Evolutionary conservation across 2,797 vertebrate species (phyloP).

Genomic region (Garrulus glandarius): DNA sequence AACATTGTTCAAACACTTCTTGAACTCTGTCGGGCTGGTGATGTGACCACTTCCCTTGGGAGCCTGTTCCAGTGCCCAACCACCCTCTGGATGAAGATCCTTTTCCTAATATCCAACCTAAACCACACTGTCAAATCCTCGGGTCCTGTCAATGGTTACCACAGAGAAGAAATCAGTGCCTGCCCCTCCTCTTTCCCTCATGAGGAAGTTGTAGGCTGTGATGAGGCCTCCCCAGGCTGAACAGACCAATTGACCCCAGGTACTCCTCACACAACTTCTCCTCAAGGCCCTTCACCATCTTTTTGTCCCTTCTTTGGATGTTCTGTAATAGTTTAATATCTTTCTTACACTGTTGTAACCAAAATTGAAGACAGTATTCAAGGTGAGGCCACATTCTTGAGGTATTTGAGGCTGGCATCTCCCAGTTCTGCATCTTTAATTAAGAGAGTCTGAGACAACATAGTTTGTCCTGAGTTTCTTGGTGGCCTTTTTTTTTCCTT

Average conservation of each 20-base stretch:
- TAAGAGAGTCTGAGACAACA: neutral
- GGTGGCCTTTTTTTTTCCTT: neutral
- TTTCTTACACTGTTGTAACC: neutral
- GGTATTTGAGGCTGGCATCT: neutral
- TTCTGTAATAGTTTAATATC: neutral
- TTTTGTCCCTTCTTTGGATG: neutral
- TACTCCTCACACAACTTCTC: neutral
- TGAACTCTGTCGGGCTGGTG: neutral
- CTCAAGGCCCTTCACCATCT: neutral
- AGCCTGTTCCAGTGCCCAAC: neutral
- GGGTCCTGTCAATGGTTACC: neutral
- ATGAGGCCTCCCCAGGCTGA: neutral
- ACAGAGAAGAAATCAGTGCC: fast-evolving
- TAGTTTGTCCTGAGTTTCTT: neutral
- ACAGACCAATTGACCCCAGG: neutral
- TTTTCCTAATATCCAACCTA: neutral
- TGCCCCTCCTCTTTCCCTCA: neutral
- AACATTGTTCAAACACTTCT: neutral
- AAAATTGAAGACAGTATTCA: neutral
- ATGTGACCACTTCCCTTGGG: neutral
- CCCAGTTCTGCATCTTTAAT: neutral
- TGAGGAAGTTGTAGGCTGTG: neutral
- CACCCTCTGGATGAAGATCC: neutral
- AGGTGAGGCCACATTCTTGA: neutral
- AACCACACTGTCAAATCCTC: neutral